Evolutionary conservation across 2,113 vertebrate genomes (phyloP).

Genomic region (Apistogramma diplotaenia): DNA sequence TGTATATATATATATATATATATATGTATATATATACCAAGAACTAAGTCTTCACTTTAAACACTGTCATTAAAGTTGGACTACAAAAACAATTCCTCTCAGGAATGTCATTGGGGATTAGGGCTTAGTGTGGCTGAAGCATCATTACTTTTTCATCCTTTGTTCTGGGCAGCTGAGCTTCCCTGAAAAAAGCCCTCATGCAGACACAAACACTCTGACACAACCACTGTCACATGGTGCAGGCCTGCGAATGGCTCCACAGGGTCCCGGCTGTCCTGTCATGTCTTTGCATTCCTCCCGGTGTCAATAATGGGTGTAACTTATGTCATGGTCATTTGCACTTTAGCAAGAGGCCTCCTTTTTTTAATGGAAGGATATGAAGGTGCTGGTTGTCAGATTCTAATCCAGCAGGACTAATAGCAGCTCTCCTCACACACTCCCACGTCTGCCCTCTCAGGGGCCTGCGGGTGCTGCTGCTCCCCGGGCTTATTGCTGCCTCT

Average conservation of each 20-base stretch:
- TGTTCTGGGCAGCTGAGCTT: conserved; percentile 25
- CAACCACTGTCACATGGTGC: background rate
- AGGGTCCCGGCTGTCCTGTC: background rate
- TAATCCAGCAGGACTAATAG: conserved; percentile 50
- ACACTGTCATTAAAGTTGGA: conserved; percentile 42
- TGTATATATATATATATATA: no score
- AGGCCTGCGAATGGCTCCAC: background rate
- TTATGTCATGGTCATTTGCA: conserved; percentile 8
- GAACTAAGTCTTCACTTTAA: background rate
- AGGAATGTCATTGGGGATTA: conserved; percentile 60
- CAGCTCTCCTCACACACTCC: background rate
- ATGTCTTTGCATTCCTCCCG: background rate
- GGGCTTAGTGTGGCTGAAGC: conserved; percentile 40
- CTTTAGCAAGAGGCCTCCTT: background rate
- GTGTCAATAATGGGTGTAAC: background rate
- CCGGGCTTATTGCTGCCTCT: conserved; percentile 5
- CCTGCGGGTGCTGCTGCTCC: background rate
- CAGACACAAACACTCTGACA: background rate
- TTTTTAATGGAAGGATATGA: conserved; percentile 35
- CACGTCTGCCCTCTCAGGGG: conserved; percentile 9
- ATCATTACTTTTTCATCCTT: conserved; percentile 54
- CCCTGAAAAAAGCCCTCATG: conserved; percentile 5
- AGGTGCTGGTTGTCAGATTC: conserved; percentile 29
- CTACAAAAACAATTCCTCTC: conserved; percentile 46
- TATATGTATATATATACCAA: background rate